A percentile compares a stretch with the other conserved stretches of the same genome.
Evolutionary conservation across 2,797 vertebrate species (phyloP).

Genomic region (Leptoclinus maculatus): DNA sequence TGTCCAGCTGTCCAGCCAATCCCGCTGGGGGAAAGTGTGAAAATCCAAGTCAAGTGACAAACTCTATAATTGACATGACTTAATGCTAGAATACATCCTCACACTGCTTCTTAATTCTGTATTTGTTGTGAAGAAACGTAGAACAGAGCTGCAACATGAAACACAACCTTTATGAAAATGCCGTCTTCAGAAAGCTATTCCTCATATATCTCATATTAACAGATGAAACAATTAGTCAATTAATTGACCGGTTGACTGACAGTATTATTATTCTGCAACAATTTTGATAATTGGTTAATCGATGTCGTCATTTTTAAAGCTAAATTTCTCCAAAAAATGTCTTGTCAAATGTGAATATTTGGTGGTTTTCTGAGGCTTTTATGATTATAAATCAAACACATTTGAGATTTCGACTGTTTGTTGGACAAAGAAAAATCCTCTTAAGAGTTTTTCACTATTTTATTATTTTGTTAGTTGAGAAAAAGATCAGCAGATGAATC

Average conservation of each 20-base stretch:
- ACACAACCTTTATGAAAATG: not conserved
- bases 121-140: not conserved
- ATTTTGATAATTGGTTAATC: not conserved
- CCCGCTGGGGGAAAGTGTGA: slow-evolving; percentile 1
- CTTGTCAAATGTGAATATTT: not conserved
- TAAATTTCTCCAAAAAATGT: not conserved
- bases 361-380: not conserved
- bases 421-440: too few relatives aligned
- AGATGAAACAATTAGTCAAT: not conserved
- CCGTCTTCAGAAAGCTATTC: too few relatives aligned
- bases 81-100: not conserved
- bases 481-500: not conserved
- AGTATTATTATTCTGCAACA: not conserved
- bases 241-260: too few relatives aligned
- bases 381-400: not conserved
- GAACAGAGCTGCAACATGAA: not conserved
- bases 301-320: too few relatives aligned
- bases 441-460: too few relatives aligned
- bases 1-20: slow-evolving; percentile 51
- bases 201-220: not conserved
- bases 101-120: not conserved
- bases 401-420: not conserved
- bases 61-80: not conserved
- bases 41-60: not conserved
- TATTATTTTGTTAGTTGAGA: not conserved